Conservation (phyloP, 2,797 vertebrate genomes). For the Argentina silus region DNA sequence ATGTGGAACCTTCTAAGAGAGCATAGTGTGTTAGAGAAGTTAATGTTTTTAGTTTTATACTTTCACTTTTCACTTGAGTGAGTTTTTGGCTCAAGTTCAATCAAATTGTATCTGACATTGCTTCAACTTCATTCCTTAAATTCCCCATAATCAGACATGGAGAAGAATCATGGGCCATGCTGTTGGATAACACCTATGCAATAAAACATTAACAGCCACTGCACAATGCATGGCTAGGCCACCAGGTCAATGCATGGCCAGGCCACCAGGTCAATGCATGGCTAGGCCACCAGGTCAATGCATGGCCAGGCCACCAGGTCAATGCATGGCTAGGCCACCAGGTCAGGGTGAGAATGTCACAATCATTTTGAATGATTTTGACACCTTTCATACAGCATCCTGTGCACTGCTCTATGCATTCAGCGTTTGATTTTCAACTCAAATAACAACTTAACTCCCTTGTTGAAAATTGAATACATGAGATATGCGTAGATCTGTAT, state of each 20-base stretch:
- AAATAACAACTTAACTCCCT: slow-evolving; percentile 1
- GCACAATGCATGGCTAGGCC: neutral
- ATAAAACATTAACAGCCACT: neutral
- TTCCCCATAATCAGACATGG: too few species aligned
- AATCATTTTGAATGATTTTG: neutral
- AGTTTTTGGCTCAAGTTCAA: neutral
- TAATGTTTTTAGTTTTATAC: slow-evolving; percentile 11
- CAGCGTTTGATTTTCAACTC: neutral
- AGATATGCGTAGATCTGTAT: neutral
- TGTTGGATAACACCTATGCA: neutral
- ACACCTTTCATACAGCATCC: neutral
- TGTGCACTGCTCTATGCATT: neutral
- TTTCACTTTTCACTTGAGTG: neutral
- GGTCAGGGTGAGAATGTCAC: neutral
- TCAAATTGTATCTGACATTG: neutral
- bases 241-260: neutral
- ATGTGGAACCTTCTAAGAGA: slow-evolving; percentile 47
- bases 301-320: neutral
- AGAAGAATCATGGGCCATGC: neutral
- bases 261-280: neutral
- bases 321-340: neutral
- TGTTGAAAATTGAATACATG: neutral
- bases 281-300: neutral
- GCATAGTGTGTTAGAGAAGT: slow-evolving; percentile 39
- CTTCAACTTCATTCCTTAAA: neutral